Evolutionary conservation across 2,797 vertebrate genomes (phyloP).

Genomic region (Ciconia nigra): DNA sequence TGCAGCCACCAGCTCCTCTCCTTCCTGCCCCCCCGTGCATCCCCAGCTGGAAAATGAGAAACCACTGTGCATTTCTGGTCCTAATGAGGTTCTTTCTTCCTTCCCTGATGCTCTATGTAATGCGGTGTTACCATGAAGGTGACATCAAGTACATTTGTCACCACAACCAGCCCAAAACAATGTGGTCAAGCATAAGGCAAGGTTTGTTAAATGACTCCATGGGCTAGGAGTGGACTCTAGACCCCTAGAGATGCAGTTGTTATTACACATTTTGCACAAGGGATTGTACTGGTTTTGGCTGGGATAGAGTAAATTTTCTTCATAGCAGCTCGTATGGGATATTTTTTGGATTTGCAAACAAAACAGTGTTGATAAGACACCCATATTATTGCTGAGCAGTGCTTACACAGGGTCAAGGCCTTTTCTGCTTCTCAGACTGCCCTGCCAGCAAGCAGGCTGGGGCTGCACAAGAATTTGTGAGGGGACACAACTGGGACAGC

Average conservation of each 20-base stretch:
- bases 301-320: background rate
- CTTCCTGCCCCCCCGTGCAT: background rate
- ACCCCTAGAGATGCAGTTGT: background rate
- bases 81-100: background rate
- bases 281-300: background rate
- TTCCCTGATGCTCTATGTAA: background rate
- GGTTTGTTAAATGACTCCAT: background rate
- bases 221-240: background rate
- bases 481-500: background rate
- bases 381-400: background rate
- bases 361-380: background rate
- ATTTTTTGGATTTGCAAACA: background rate
- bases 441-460: fast-evolving
- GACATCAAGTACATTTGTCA: background rate
- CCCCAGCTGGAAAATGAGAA: background rate
- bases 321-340: background rate
- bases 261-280: background rate
- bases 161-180: background rate
- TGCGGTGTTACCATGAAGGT: background rate
- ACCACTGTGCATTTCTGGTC: background rate
- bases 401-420: background rate
- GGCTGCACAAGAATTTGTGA: background rate
- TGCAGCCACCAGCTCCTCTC: background rate
- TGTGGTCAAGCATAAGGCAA: background rate
- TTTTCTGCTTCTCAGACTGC: background rate